Percentiles rank a stretch among this genome's conserved stretches.
phyloP scores from a whole-genome alignment of 1,140 invertebrate genomes.

The Meloidogyne floridensis region DNA sequence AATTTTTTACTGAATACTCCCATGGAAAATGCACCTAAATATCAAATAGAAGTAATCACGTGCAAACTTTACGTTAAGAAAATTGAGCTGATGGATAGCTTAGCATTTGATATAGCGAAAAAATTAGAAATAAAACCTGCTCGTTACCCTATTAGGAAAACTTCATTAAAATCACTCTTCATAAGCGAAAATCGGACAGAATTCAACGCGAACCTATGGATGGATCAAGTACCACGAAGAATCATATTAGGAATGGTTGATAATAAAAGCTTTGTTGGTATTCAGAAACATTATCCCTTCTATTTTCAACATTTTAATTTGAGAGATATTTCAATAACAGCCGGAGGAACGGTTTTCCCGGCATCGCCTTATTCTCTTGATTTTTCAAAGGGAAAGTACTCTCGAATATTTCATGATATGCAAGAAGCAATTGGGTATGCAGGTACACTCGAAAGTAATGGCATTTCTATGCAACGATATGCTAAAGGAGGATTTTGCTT shows the following conservation, averaged over 20 bases:
- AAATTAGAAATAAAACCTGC: no score
- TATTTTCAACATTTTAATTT: constrained; percentile 22
- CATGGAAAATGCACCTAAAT: background rate
- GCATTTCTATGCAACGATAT: constrained; percentile 25
- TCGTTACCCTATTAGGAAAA: no score
- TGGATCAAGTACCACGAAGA: constrained; percentile 16
- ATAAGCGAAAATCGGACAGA: constrained; percentile 14
- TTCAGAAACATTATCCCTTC: background rate
- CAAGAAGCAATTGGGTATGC: constrained; percentile 29
- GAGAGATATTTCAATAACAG: no score
- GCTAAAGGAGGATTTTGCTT: constrained; percentile 6
- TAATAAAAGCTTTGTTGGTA: constrained; percentile 16
- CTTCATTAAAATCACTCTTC: no score
- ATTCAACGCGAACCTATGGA: no score
- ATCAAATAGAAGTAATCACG: constrained; percentile 16
- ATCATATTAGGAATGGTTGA: constrained; percentile 8
- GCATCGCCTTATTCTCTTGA: constrained; percentile 17
- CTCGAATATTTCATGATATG: constrained; percentile 27
- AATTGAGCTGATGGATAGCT: no score
- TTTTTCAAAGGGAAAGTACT: constrained; percentile 27
- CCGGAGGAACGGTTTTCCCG: constrained; percentile 2
- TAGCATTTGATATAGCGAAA: no score
- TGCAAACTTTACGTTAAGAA: constrained; percentile 25
- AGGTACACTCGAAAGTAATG: constrained; percentile 22
- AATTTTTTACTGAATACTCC: constrained; percentile 14